phyloP scores from a whole-genome alignment of 2,888 invertebrate genomes.

The Macrosiphum euphorbiae region DNA sequence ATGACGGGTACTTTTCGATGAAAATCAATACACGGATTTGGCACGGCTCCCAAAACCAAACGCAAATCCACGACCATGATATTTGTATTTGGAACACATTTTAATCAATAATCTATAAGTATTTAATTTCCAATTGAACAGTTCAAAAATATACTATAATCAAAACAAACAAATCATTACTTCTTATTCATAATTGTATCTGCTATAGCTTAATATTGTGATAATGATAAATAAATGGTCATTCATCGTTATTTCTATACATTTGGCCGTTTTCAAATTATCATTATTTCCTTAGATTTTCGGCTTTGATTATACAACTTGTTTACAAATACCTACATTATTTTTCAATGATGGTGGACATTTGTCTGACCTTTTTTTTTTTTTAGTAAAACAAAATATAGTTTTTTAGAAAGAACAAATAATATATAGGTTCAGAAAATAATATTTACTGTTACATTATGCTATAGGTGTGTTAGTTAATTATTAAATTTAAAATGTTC shows the following conservation, averaged over 20 bases:
- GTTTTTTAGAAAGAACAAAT: background rate
- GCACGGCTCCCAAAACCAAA: background rate
- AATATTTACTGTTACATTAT: too few relatives aligned
- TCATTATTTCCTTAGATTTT: background rate
- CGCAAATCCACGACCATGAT: background rate
- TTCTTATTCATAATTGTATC: background rate
- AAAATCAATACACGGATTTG: slow-evolving; percentile 40
- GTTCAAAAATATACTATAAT: background rate
- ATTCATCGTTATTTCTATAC: background rate
- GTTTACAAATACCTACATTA: background rate
- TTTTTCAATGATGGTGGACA: background rate
- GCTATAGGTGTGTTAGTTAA: too few relatives aligned
- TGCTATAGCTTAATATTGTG: background rate
- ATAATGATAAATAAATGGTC: background rate
- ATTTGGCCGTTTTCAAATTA: background rate
- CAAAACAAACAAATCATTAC: background rate
- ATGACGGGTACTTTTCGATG: slow-evolving; percentile 20
- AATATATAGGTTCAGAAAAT: too few relatives aligned
- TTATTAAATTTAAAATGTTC: too few relatives aligned
- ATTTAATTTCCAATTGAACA: background rate
- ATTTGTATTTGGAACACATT: too few relatives aligned
- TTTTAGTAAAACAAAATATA: background rate
- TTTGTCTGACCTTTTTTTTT: background rate
- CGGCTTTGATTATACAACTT: background rate
- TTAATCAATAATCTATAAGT: slow-evolving; percentile 8